These are phyloP conservation scores for Drosophila simulans DNA, from an alignment of 1,140 invertebrate species.

Conservation along the genomic window DNA sequence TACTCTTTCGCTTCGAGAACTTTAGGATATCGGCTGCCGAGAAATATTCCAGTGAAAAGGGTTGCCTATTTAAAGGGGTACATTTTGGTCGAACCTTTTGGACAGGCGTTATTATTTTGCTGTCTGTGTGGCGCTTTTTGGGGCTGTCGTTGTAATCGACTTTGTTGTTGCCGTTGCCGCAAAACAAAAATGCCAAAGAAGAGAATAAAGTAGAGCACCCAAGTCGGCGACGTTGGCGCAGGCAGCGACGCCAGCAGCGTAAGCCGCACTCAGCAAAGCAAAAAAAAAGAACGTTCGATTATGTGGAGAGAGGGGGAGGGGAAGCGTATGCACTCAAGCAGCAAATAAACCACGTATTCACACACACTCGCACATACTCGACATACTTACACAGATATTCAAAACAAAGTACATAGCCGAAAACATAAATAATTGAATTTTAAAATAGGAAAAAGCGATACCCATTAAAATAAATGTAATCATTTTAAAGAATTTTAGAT, in stretches of 20 bases:
- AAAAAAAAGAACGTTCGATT: no score
- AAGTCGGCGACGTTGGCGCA: slow-evolving; percentile 53
- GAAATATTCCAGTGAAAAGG: background rate
- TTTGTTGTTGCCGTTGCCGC: slow-evolving; percentile 69
- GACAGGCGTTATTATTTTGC: slow-evolving; percentile 15
- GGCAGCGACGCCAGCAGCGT: slow-evolving; percentile 49
- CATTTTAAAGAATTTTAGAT: no score
- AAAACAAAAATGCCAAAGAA: slow-evolving; percentile 71
- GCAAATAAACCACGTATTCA: slow-evolving; percentile 80
- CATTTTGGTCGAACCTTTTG: slow-evolving; percentile 1
- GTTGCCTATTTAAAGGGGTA: slow-evolving; percentile 16
- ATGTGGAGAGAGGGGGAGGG: slow-evolving; percentile 5
- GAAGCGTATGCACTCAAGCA: slow-evolving; percentile 75
- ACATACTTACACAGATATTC: slow-evolving; percentile 33
- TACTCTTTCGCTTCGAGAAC: background rate
- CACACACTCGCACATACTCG: slow-evolving; percentile 49
- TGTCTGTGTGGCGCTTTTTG: slow-evolving; percentile 56
- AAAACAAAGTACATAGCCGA: slow-evolving; percentile 15
- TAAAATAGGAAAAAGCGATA: no score
- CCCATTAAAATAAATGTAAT: background rate
- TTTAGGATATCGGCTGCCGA: no score
- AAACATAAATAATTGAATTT: background rate
- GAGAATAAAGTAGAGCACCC: slow-evolving; percentile 78
- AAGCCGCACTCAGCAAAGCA: slow-evolving; percentile 56
- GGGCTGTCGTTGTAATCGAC: slow-evolving; percentile 70